phyloP scores from a whole-genome alignment of 2,113 vertebrate species.

The Isichthys henryi region DNA sequence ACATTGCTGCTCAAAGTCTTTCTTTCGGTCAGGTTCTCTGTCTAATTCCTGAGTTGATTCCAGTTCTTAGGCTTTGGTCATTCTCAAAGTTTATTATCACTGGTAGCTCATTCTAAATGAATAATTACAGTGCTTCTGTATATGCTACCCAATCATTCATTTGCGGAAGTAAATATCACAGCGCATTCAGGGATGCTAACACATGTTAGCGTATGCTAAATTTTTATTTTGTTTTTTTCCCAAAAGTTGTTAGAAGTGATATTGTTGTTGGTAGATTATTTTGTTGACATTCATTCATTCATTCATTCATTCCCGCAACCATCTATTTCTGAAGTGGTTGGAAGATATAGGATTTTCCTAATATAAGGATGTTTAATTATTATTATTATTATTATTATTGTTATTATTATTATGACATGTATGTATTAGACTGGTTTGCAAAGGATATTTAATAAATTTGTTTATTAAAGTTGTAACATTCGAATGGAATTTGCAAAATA shows the following conservation, averaged over 20 bases:
- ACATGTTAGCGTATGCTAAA: not conserved
- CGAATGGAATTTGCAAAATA: not conserved
- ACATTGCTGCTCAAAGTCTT: not conserved
- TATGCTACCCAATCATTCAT: not conserved
- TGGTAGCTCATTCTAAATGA: not conserved
- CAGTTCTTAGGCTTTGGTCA: not conserved
- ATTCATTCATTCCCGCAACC: not conserved
- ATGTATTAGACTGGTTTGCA: not conserved
- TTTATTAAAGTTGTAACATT: not conserved
- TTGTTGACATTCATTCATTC: not conserved
- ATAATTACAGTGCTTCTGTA: not conserved
- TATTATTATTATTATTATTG: not conserved
- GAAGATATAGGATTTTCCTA: not conserved
- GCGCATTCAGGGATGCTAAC: not conserved
- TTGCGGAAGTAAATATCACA: not conserved
- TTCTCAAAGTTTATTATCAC: not conserved
- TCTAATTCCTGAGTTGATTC: not conserved
- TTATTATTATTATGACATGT: not conserved
- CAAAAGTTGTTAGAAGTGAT: not conserved
- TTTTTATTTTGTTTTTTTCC: not conserved
- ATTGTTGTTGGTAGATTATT: not conserved
- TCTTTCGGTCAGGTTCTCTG: not conserved
- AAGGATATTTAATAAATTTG: not conserved
- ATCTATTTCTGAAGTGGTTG: not conserved
- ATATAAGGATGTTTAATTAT: not conserved